These are phyloP conservation scores for Pomatostomus ruficeps DNA, from an alignment of 2,113 vertebrate species.

Conservation along the genomic window DNA sequence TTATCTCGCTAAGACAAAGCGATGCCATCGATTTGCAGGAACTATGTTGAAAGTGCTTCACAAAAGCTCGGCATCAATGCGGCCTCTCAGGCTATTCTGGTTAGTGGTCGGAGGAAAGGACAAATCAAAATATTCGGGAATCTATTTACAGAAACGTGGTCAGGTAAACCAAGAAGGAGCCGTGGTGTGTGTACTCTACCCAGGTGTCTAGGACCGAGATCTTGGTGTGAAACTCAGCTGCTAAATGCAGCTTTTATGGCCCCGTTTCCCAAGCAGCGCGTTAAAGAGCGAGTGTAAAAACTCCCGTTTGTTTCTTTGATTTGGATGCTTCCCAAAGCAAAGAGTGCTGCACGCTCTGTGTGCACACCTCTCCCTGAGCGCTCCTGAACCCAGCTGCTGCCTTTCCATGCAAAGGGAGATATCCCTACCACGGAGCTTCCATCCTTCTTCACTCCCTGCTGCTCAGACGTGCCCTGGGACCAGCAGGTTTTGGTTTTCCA, in stretches of 20 bases:
- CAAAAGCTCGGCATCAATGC: not conserved
- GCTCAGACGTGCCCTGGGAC: not conserved
- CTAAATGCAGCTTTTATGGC: not conserved
- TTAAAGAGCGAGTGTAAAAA: not conserved
- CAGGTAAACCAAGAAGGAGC: not conserved
- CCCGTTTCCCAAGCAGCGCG: not conserved
- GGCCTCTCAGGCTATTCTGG: not conserved
- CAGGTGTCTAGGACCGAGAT: not conserved
- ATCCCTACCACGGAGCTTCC: not conserved
- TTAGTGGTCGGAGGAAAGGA: not conserved
- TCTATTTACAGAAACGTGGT: not conserved
- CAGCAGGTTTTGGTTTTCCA: not conserved
- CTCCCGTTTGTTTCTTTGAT: slow-evolving; percentile 7
- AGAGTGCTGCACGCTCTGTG: not conserved
- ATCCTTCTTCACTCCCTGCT: not conserved
- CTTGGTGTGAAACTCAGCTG: not conserved
- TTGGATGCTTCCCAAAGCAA: slow-evolving; percentile 50
- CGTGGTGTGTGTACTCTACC: too few species aligned
- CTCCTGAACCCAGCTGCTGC: not conserved
- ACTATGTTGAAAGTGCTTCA: not conserved
- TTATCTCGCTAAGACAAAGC: not conserved
- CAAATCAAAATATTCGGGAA: not conserved
- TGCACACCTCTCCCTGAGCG: not conserved
- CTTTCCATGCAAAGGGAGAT: not conserved
- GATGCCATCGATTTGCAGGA: not conserved